Evolutionary conservation across 2,888 invertebrate genomes (phyloP).

Genomic region (Chaitophorus viminalis): DNA sequence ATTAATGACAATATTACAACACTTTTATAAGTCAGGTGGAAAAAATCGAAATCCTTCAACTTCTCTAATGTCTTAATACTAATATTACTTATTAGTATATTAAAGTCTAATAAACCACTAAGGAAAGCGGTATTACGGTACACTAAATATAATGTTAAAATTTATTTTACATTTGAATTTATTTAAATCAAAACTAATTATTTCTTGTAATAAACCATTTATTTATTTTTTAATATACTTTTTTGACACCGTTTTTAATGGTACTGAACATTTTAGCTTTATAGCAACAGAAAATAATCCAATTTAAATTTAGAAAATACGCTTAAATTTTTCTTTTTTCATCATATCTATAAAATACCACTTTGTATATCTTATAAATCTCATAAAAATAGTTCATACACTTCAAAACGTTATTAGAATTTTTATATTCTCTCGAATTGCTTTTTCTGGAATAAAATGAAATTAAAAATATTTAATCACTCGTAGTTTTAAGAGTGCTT

Average conservation of each 20-base stretch:
- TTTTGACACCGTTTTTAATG: not conserved
- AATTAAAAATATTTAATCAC: no score
- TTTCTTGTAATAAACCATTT: not conserved
- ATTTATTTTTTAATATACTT: not conserved
- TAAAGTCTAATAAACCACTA: no score
- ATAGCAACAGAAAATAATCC: not conserved
- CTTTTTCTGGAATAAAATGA: no score
- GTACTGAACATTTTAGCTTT: not conserved
- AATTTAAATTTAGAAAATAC: not conserved
- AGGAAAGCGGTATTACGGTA: not conserved
- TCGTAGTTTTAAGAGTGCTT: no score
- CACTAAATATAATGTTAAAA: not conserved
- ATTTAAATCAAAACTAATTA: not conserved
- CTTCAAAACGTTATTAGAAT: no score
- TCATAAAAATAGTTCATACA: no score
- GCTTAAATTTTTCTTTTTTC: not conserved
- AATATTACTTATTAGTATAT: no score
- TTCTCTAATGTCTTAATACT: not conserved
- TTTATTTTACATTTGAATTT: not conserved
- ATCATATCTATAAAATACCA: not conserved
- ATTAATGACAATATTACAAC: conserved; percentile 48
- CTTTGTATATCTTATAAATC: no score
- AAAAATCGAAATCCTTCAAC: conserved; percentile 15
- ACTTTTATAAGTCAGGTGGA: conserved; percentile 33
- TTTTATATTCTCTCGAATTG: no score